Evolutionary conservation across 2,797 vertebrate genomes (phyloP).

Genomic region (Cottoperca gobio): DNA sequence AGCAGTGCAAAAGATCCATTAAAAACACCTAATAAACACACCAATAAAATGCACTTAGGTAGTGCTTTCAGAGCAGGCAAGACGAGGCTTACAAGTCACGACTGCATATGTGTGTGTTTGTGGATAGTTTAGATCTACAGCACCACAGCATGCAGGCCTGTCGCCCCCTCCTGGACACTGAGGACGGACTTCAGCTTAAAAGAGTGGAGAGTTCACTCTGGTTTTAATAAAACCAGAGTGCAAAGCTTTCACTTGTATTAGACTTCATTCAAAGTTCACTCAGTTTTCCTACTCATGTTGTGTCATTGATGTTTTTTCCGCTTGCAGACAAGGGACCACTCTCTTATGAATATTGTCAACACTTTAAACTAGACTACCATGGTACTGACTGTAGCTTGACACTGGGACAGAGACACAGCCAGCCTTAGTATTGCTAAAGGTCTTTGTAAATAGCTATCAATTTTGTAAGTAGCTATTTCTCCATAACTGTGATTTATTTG

Average conservation of each 20-base stretch:
- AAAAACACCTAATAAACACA: constrained; percentile 44
- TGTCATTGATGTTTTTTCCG: neutral
- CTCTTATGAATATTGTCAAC: neutral
- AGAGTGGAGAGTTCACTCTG: neutral
- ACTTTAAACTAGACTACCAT: neutral
- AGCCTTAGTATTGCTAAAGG: neutral
- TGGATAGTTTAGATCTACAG: constrained; percentile 1
- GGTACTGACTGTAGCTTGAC: neutral
- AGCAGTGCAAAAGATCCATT: constrained; percentile 27
- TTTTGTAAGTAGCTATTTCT: neutral
- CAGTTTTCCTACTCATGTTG: neutral
- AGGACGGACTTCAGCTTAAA: neutral
- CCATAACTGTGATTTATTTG: neutral
- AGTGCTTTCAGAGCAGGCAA: neutral
- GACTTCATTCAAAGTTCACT: neutral
- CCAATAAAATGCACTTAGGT: constrained; percentile 31
- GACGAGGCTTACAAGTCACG: neutral
- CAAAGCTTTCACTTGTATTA: neutral
- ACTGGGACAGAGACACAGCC: neutral
- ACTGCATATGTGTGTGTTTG: constrained; percentile 7
- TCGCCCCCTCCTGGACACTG: constrained; percentile 79
- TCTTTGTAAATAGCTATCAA: neutral
- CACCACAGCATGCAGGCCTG: constrained; percentile 24
- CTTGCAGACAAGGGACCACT: neutral
- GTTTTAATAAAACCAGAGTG: neutral